Percentiles rank a stretch among this genome's conserved stretches.
These are phyloP conservation scores for Antigone vipio DNA, from an alignment of 2,113 vertebrate genomes.

Conservation along the genomic window DNA sequence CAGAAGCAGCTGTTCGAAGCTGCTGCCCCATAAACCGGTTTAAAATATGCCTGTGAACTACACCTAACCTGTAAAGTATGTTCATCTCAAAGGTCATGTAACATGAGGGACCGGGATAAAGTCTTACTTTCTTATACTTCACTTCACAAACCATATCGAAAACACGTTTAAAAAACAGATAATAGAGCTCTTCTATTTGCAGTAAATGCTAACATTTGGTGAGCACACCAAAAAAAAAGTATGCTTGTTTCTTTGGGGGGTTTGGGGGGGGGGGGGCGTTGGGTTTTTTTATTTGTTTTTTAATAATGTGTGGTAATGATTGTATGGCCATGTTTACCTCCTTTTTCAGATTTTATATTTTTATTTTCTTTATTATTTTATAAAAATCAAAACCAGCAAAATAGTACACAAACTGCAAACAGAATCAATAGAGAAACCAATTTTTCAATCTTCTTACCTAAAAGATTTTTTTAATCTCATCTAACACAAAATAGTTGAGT, in stretches of 20 bases:
- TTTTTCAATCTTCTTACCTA: neutral
- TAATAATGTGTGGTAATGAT: neutral
- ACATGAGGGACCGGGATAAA: neutral
- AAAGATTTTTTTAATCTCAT: neutral
- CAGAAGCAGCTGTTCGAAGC: neutral
- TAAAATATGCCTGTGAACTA: neutral
- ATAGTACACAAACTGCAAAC: neutral
- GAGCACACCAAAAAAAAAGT: neutral
- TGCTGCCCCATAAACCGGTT: neutral
- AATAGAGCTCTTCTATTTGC: neutral
- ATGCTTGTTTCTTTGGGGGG: neutral
- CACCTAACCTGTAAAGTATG: neutral
- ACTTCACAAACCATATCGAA: neutral
- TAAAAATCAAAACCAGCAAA: neutral
- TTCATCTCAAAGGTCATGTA: neutral
- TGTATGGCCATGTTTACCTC: neutral
- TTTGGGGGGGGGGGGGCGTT: fast-evolving
- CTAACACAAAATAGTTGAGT: neutral
- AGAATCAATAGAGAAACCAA: neutral
- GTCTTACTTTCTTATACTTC: neutral
- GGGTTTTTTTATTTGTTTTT: neutral
- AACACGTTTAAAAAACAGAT: neutral
- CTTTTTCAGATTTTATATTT: neutral
- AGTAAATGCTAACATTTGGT: neutral
- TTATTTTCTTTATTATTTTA: neutral